phyloP scores from a whole-genome alignment of 2,113 vertebrate species.

The Dipodomys ordii region DNA sequence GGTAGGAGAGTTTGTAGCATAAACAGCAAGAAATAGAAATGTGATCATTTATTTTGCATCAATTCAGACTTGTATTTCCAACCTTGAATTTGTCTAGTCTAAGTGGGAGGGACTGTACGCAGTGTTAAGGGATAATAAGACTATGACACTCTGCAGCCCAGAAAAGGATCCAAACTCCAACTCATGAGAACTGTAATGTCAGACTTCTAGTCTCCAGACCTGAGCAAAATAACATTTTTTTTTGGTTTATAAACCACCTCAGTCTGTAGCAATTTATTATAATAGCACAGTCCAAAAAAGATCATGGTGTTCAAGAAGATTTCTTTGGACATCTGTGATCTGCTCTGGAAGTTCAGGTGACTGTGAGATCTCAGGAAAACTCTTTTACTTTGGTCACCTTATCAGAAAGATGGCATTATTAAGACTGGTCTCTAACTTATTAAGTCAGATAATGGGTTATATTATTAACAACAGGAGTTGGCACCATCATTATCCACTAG shows the following conservation, averaged over 20 bases:
- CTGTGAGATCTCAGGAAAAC: neutral
- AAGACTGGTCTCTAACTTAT: neutral
- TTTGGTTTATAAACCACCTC: neutral
- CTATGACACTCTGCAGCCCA: neutral
- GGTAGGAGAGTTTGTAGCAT: neutral
- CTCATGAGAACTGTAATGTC: neutral
- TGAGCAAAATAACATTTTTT: neutral
- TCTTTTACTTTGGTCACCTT: neutral
- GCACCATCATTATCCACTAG: neutral
- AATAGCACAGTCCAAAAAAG: neutral
- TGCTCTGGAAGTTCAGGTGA: neutral
- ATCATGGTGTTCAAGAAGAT: neutral
- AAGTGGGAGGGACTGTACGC: too few species aligned
- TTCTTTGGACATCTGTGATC: neutral
- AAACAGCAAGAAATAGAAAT: neutral
- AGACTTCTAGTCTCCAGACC: neutral
- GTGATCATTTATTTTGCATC: neutral
- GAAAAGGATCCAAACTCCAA: neutral
- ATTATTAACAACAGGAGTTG: neutral
- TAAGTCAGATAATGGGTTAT: neutral
- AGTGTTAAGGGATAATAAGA: accelerated
- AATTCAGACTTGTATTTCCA: neutral
- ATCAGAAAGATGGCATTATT: neutral
- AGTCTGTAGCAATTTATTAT: neutral
- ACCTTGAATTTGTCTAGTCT: neutral